A percentile compares a stretch with the other conserved stretches of the same genome.
phyloP scores from a whole-genome alignment of 2,113 vertebrate species.

The Rana temporaria region DNA sequence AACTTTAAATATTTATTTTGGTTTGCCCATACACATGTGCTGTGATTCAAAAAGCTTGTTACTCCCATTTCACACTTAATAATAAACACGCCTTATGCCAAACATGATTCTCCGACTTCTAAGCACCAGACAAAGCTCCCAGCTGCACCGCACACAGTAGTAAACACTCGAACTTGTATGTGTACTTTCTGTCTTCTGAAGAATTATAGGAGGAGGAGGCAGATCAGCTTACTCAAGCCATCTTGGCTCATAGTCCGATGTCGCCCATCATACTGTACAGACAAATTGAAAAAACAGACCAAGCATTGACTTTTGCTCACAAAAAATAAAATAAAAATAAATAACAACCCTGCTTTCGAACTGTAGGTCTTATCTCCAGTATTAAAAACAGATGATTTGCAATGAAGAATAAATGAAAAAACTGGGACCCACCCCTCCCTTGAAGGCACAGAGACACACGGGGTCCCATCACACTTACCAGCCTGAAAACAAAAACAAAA shows the following conservation, averaged over 20 bases:
- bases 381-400: too few relatives aligned
- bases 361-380: too few relatives aligned
- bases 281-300: too few relatives aligned
- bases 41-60: background rate
- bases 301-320: too few relatives aligned
- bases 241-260: background rate
- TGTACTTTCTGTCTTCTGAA: background rate
- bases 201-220: background rate
- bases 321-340: too few relatives aligned
- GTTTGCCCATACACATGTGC: background rate
- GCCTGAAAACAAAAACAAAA: too few relatives aligned
- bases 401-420: too few relatives aligned
- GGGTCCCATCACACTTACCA: too few relatives aligned
- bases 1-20: background rate
- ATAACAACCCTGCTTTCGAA: too few relatives aligned
- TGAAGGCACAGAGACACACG: too few relatives aligned
- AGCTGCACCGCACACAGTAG: background rate
- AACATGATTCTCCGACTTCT: conserved; percentile 1
- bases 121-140: background rate
- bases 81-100: conserved; percentile 15
- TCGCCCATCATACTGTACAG: background rate
- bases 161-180: background rate
- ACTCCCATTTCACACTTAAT: background rate
- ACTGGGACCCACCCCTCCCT: too few relatives aligned
- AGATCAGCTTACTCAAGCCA: background rate